Conservation (phyloP, 1,140 invertebrate genomes). For the Elymnias hypermnestra region DNA sequence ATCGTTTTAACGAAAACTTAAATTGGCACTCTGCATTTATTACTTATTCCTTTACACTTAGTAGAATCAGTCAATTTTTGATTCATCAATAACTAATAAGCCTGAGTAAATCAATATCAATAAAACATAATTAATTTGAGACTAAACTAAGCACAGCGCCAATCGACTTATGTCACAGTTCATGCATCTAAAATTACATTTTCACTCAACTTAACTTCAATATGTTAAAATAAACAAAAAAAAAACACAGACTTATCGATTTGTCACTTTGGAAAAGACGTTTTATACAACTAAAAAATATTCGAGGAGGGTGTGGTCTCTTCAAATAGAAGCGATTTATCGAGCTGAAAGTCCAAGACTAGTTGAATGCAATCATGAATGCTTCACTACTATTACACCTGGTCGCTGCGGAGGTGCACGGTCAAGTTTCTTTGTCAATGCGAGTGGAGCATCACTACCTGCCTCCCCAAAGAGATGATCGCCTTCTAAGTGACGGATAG, state of each 20-base stretch:
- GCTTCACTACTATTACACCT: constrained; percentile 91
- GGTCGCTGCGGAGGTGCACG: constrained; percentile 82
- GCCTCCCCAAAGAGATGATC: constrained; percentile 92
- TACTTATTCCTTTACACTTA: constrained; percentile 38
- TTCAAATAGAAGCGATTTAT: constrained; percentile 39
- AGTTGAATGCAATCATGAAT: constrained; percentile 79
- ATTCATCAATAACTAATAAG: constrained; percentile 41
- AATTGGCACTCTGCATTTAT: constrained; percentile 48
- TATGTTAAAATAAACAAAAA: constrained; percentile 56
- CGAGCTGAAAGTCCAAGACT: constrained; percentile 39
- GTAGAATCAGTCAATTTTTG: constrained; percentile 50
- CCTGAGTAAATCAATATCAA: constrained; percentile 45
- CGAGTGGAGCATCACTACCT: constrained; percentile 83
- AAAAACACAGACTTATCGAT: constrained; percentile 73
- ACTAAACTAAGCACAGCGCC: constrained; percentile 70
- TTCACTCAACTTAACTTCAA: constrained; percentile 43
- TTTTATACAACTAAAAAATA: constrained; percentile 69
- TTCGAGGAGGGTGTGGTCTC: constrained; percentile 64
- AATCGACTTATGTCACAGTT: constrained; percentile 48
- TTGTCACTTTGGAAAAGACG: constrained; percentile 73
- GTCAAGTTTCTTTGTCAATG: constrained; percentile 82
- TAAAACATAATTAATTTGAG: constrained; percentile 59
- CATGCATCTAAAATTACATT: constrained; percentile 41
- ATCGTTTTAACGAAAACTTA: no score
- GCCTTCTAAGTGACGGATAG: constrained; percentile 96